phyloP scores from a whole-genome alignment of 2,888 invertebrate species.

The Pedicia rivosa region DNA sequence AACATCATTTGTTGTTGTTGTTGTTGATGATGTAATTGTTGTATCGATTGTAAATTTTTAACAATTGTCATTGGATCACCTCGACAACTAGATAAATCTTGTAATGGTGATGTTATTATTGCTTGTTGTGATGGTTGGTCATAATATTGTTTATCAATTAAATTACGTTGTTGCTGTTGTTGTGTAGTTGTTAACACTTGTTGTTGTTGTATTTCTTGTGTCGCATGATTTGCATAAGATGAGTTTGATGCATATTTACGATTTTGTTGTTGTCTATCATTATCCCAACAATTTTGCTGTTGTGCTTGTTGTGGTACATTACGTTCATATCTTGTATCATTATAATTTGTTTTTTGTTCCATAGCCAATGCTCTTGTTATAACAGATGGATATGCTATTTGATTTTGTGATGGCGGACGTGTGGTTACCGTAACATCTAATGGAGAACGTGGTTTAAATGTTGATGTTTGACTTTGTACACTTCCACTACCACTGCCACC shows the following conservation, averaged over 20 bases:
- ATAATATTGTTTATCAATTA: background rate
- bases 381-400: conserved; percentile 68
- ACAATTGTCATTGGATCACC: conserved; percentile 64
- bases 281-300: conserved; percentile 41
- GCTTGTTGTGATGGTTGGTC: background rate
- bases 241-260: conserved; percentile 22
- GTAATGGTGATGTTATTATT: conserved; percentile 30
- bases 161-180: conserved; percentile 28
- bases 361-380: conserved; percentile 46
- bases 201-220: conserved; percentile 7
- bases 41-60: conserved; percentile 45
- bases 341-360: conserved; percentile 37
- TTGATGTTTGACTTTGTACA: background rate
- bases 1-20: conserved; percentile 32
- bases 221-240: conserved; percentile 4
- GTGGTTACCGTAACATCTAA: conserved; percentile 53
- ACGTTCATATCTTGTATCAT: conserved; percentile 1
- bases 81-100: conserved; percentile 55
- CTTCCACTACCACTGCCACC: too few relatives aligned
- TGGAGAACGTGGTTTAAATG: conserved; percentile 48
- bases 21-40: conserved; percentile 30
- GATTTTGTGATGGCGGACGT: conserved; percentile 39
- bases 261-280: conserved; percentile 25
- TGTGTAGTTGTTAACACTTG: background rate
- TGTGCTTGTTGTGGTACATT: conserved; percentile 25